Conservation (phyloP, 35 echinoderm and acorn worm genomes). For the Apostichopus parvimensis region DNA sequence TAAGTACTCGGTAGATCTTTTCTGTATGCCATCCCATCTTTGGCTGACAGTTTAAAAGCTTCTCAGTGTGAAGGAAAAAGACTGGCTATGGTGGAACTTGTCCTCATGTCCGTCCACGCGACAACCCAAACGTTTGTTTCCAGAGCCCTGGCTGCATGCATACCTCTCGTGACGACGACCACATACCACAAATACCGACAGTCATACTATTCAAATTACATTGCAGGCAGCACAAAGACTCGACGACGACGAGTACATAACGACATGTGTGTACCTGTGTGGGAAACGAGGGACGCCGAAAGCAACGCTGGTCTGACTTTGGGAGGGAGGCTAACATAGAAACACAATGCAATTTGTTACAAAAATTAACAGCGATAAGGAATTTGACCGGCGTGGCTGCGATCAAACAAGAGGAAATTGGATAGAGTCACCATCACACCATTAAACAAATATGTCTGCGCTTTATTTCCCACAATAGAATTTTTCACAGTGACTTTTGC, state of each 20-base stretch:
- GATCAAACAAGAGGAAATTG: slow-evolving; percentile 17
- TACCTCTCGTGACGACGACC: slow-evolving; percentile 33
- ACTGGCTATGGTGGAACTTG: not conserved
- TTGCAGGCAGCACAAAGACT: not conserved
- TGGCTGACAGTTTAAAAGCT: slow-evolving; percentile 49
- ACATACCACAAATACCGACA: slow-evolving; percentile 32
- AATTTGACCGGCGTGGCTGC: not conserved
- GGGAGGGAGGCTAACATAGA: not conserved
- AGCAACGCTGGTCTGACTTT: not conserved
- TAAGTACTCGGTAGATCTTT: not conserved
- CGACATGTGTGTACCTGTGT: not conserved
- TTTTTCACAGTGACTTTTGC: too few species aligned
- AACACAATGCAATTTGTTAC: too few species aligned
- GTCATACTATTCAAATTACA: not conserved
- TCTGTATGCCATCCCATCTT: slow-evolving; percentile 28
- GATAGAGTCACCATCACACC: not conserved
- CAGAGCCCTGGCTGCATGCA: not conserved
- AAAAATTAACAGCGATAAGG: too few species aligned
- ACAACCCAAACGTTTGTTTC: not conserved
- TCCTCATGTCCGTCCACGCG: not conserved
- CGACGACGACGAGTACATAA: not conserved
- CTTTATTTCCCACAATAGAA: too few species aligned
- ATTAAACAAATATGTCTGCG: not conserved
- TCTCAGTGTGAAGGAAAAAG: not conserved
- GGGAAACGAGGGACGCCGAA: not conserved